Conservation (phyloP, 64 coral and sea anemone genomes). For the Actinia tenebrosa region DNA sequence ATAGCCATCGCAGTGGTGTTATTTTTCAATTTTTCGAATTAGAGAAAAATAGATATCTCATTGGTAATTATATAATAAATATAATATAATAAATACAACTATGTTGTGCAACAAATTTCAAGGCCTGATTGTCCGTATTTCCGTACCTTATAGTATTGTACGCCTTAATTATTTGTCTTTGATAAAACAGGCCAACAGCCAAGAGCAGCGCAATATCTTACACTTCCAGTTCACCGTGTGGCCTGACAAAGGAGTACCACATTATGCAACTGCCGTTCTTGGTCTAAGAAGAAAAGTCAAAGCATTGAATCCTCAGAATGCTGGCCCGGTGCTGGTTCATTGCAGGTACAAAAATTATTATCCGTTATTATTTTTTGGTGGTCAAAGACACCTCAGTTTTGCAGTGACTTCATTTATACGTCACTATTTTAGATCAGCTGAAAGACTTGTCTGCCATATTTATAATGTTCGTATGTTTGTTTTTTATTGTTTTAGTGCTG, state of each 20-base stretch:
- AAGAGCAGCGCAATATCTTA: slow-evolving; percentile 24
- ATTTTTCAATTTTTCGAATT: too few relatives aligned
- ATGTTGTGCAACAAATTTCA: not conserved
- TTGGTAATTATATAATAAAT: too few relatives aligned
- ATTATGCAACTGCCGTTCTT: slow-evolving; percentile 45
- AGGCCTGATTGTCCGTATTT: not conserved
- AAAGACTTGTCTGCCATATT: not conserved
- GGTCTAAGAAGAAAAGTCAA: slow-evolving; percentile 38
- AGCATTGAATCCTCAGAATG: not conserved
- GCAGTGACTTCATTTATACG: too few relatives aligned
- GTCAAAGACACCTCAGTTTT: too few relatives aligned
- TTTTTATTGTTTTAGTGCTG: slow-evolving; percentile 18
- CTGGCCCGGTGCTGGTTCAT: slow-evolving; percentile 15
- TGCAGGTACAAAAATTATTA: slow-evolving; percentile 15
- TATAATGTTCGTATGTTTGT: not conserved
- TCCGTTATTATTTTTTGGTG: too few relatives aligned
- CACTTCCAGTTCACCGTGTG: slow-evolving; percentile 70
- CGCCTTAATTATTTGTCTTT: not conserved
- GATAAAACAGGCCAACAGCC: not conserved
- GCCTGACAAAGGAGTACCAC: slow-evolving; percentile 69
- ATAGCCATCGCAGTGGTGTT: too few relatives aligned
- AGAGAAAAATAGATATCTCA: too few relatives aligned
- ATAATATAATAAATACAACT: too few relatives aligned
- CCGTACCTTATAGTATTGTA: not conserved
- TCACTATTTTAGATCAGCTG: too few relatives aligned